Percentiles rank a stretch among this genome's conserved stretches.
These are phyloP conservation scores for Pelochelys cantorii DNA, from an alignment of 2,797 vertebrate genomes.

Conservation along the genomic window DNA sequence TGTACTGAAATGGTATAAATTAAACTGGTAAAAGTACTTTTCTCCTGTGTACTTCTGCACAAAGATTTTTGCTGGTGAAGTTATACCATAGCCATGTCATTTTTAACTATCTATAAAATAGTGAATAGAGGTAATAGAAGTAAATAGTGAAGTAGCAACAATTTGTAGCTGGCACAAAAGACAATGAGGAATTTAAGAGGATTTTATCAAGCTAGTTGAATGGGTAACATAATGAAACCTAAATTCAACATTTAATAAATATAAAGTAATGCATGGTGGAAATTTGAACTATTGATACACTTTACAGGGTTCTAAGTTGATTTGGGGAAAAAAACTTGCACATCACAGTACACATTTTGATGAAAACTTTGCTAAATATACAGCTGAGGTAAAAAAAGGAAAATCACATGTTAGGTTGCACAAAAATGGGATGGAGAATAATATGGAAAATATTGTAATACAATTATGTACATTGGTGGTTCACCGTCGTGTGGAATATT, in stretches of 20 bases:
- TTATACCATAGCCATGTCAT: not conserved
- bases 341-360: not conserved
- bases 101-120: not conserved
- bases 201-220: not conserved
- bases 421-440: not conserved
- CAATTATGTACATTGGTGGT: not conserved
- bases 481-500: not conserved
- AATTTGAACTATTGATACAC: not conserved
- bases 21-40: not conserved
- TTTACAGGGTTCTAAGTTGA: not conserved
- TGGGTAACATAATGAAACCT: not conserved
- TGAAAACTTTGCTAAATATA: not conserved
- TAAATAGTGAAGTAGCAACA: not conserved
- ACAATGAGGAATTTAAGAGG: too few species aligned
- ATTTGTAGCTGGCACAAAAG: not conserved
- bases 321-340: not conserved
- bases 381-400: not conserved
- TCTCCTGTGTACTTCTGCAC: not conserved
- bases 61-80: not conserved
- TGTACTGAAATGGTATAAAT: not conserved
- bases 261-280: not conserved
- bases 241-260: not conserved
- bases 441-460: not conserved
- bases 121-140: not conserved
- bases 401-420: not conserved